Percentiles rank a stretch among this genome's conserved stretches.
phyloP scores from a whole-genome alignment of 2,113 vertebrate species.

The human region DNA sequence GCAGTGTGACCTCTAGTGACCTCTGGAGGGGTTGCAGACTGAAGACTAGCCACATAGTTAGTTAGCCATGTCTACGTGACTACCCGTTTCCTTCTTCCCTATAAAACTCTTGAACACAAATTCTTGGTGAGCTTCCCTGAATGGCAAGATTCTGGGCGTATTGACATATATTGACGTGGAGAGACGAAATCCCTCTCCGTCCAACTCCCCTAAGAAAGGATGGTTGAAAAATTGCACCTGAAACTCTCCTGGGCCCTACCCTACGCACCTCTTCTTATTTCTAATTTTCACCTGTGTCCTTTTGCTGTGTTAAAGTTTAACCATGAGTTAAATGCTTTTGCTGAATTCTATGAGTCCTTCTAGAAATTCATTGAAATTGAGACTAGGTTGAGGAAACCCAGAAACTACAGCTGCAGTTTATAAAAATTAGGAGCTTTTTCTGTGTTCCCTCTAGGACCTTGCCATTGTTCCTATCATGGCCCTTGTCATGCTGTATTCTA shows the following conservation, averaged over 20 bases:
- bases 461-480: background rate
- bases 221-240: background rate
- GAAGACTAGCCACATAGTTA: background rate
- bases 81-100: rapidly evolving
- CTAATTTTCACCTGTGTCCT: background rate
- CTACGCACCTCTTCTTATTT: background rate
- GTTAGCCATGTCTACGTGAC: too few species aligned
- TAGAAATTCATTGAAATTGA: background rate
- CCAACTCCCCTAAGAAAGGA: background rate
- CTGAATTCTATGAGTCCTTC: background rate
- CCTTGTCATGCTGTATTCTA: background rate
- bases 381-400: background rate
- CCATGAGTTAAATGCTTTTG: background rate
- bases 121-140: background rate
- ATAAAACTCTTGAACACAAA: background rate
- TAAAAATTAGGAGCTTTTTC: background rate
- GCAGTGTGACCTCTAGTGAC: too few species aligned
- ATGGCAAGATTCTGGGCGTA: background rate
- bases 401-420: background rate
- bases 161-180: background rate
- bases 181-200: background rate
- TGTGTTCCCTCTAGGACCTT: background rate
- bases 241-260: too few species aligned
- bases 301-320: background rate
- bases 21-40: background rate